Evolutionary conservation across 1,140 invertebrate genomes (phyloP).

Genomic region (Nilaparvata lugens): DNA sequence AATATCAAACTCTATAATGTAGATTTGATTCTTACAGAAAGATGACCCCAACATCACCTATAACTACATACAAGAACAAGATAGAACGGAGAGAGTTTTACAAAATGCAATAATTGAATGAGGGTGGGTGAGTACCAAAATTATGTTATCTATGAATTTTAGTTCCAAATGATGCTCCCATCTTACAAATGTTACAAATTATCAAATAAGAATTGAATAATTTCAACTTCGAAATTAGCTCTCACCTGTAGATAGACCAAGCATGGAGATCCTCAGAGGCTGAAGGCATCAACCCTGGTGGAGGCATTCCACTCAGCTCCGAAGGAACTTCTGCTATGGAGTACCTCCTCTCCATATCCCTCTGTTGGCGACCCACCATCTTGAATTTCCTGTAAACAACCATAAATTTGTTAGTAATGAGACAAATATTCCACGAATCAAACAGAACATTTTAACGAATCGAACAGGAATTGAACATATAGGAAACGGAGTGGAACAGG

Average conservation of each 20-base stretch:
- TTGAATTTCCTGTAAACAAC: neutral
- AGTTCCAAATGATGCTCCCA: no score
- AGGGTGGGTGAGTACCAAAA: neutral
- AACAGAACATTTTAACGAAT: no score
- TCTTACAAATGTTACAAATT: no score
- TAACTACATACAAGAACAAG: no score
- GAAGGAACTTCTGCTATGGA: constrained; percentile 52
- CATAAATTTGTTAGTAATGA: neutral
- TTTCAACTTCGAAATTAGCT: neutral
- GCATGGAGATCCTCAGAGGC: constrained; percentile 85
- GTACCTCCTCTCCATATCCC: constrained; percentile 65
- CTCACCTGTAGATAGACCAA: constrained; percentile 87
- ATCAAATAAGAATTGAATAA: no score
- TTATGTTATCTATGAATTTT: no score
- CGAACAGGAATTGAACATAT: no score
- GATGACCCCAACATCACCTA: no score
- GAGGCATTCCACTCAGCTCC: constrained; percentile 26
- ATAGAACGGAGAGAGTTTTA: no score
- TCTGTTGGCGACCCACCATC: neutral
- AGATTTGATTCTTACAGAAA: no score
- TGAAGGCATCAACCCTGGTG: constrained; percentile 48
- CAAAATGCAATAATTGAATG: neutral
- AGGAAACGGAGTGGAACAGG: no score
- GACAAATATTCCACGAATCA: neutral
- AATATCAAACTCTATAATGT: no score